Conservation (phyloP, 2,113 vertebrate genomes). For the Psilopsiagon aymara region DNA sequence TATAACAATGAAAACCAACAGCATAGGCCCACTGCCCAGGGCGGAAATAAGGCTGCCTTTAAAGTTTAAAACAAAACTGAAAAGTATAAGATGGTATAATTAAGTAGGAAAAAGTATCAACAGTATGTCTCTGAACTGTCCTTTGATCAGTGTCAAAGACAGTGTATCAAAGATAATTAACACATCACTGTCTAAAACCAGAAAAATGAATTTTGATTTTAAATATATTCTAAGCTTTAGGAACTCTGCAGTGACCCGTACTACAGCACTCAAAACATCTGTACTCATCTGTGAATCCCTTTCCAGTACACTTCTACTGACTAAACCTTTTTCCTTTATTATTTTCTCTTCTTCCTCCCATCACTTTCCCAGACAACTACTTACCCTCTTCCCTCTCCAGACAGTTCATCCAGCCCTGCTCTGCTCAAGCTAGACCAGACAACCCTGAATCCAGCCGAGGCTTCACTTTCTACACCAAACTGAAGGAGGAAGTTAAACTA, state of each 20-base stretch:
- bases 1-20: background rate
- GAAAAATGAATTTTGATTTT: background rate
- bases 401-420: background rate
- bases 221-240: background rate
- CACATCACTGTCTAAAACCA: background rate
- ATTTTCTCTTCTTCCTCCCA: background rate
- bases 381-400: background rate
- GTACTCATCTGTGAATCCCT: background rate
- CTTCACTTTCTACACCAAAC: background rate
- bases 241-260: background rate
- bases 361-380: background rate
- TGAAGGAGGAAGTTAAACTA: background rate
- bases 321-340: background rate
- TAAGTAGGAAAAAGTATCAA: background rate
- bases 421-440: background rate
- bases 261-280: background rate
- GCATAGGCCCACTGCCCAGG: background rate
- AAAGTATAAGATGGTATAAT: background rate
- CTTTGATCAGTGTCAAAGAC: background rate
- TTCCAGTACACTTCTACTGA: background rate
- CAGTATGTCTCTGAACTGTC: background rate
- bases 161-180: background rate
- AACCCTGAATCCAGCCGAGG: background rate
- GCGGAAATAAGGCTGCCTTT: background rate
- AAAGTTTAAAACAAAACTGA: background rate